Conservation (phyloP, 2,888 invertebrate genomes). For the Ashinkailepas kermadecensis region DNA sequence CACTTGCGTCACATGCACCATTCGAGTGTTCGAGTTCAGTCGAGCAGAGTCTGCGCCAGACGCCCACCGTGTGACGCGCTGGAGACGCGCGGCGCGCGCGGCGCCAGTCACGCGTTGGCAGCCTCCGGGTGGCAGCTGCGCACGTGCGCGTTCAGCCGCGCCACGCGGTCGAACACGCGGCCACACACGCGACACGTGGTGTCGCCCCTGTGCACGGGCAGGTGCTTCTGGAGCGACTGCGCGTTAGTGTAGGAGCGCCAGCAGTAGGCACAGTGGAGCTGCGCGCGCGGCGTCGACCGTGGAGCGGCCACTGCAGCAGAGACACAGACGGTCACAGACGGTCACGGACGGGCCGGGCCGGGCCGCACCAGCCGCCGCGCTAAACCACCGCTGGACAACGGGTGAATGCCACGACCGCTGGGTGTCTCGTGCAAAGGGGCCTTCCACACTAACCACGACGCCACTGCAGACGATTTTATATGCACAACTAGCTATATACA, state of each 20-base stretch:
- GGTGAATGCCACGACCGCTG: no score
- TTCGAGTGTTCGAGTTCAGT: no score
- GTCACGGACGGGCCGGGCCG: neutral
- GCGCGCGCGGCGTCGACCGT: neutral
- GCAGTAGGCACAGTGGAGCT: constrained; percentile 6
- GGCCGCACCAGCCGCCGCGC: neutral
- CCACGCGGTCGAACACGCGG: constrained; percentile 10
- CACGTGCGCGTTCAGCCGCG: constrained; percentile 9
- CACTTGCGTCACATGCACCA: no score
- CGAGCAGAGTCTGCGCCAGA: no score
- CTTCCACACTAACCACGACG: no score
- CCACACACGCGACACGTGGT: constrained; percentile 7
- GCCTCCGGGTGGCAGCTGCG: neutral
- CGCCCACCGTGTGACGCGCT: no score
- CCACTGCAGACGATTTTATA: neutral
- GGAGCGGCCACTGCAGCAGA: neutral
- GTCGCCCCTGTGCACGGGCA: constrained; percentile 8
- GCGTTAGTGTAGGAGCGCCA: constrained; percentile 9
- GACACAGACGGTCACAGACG: neutral
- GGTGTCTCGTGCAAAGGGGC: no score
- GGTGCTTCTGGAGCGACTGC: constrained; percentile 17
- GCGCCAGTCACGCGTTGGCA: neutral
- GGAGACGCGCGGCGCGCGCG: neutral
- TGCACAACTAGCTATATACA: neutral
- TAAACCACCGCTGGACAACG: neutral